phyloP scores from a whole-genome alignment of 2,797 vertebrate genomes.

The Onychomys arenicola region DNA sequence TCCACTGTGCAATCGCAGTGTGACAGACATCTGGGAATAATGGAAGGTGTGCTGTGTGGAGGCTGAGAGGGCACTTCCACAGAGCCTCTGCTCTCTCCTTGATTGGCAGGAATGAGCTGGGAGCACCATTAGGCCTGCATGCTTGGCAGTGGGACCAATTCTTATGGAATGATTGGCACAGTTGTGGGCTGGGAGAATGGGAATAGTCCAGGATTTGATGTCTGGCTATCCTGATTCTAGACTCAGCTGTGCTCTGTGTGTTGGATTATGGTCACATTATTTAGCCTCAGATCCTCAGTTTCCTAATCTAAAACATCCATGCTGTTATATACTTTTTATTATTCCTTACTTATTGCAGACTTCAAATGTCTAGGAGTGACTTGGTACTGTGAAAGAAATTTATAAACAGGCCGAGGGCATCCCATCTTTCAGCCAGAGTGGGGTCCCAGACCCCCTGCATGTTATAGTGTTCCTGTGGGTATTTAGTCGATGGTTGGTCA shows the following conservation, averaged over 20 bases:
- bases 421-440: neutral
- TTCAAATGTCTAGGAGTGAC: neutral
- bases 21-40: too few relatives aligned
- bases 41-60: neutral
- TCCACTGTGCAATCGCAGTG: neutral
- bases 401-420: neutral
- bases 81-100: neutral
- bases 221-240: neutral
- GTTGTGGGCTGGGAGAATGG: accelerated
- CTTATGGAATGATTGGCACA: accelerated
- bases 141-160: neutral
- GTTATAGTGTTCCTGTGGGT: neutral
- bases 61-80: neutral
- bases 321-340: neutral
- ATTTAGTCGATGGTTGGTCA: neutral
- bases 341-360: neutral
- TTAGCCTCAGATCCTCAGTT: neutral
- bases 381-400: neutral
- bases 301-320: neutral
- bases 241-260: neutral
- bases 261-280: neutral
- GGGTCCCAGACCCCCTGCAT: too few relatives aligned
- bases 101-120: neutral
- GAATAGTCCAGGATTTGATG: neutral
- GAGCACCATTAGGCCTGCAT: too few relatives aligned